Conservation (phyloP, 2,797 vertebrate species). For the Toxotes lorentzi region DNA sequence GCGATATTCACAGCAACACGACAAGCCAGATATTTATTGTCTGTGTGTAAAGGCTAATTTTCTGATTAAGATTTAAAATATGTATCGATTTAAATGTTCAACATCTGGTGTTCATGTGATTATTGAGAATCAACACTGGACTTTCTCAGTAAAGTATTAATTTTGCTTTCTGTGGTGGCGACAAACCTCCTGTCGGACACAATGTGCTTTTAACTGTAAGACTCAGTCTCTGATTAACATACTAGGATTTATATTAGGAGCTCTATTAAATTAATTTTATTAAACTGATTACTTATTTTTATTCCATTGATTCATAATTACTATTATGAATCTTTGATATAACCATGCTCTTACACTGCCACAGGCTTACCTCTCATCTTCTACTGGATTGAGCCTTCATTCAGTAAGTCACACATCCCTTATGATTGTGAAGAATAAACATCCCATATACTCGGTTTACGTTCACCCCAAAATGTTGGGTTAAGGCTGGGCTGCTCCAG, state of each 20-base stretch:
- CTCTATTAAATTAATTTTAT: neutral
- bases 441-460: slow-evolving; percentile 24
- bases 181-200: slow-evolving; percentile 20
- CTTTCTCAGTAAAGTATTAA: slow-evolving; percentile 28
- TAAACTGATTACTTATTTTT: too few species aligned
- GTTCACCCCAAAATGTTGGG: neutral
- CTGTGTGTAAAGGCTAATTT: neutral
- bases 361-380: slow-evolving; percentile 51
- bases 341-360: slow-evolving; percentile 52
- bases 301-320: too few species aligned
- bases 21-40: neutral
- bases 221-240: slow-evolving; percentile 40
- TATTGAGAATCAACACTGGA: neutral
- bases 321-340: slow-evolving; percentile 3
- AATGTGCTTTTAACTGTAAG: slow-evolving; percentile 56
- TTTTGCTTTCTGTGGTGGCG: slow-evolving; percentile 11
- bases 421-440: slow-evolving; percentile 52
- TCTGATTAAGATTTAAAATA: slow-evolving; percentile 4
- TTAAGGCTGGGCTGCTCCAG: slow-evolving; percentile 21
- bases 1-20: neutral
- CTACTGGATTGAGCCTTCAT: slow-evolving; percentile 23
- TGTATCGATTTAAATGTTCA: slow-evolving; percentile 14
- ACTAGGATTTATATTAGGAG: slow-evolving; percentile 14
- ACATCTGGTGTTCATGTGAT: slow-evolving; percentile 3
- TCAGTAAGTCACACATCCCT: slow-evolving; percentile 38